Evolutionary conservation across 2,888 invertebrate species (phyloP), one percentile per base, ranked within the genome.

Genomic region (Psylliodes chrysocephalus): DNA sequence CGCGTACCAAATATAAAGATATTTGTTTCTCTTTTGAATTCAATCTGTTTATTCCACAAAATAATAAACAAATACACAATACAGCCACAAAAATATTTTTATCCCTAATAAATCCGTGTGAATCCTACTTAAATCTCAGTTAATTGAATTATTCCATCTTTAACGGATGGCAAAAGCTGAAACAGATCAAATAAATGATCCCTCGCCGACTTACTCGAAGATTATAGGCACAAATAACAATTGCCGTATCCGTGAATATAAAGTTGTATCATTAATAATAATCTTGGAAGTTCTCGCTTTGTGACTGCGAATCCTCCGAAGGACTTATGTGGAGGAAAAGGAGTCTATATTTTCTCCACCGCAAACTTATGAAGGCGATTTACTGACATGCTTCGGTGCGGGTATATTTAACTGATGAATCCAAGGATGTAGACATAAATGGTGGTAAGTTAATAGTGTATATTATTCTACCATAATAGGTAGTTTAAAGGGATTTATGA

Each of bases 261-360:
- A 53, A 53, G 38, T 53, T 53, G 53, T 14, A 53, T 53, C 22
- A 40, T 53, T 53, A 53, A 53, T 53, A 53, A 40, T 53, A 53
- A 53, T 40, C 40, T 53, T 14, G 40, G 22, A 25, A 22, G 25
- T 22, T 25, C 19, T 35, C 35, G 35, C 28, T 52, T 35, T 52
- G 12, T 35, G 28, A 12, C 17, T 49, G n/a, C 8, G 10, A 51
- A 51, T 6, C 14, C 14, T 42, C 42, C 8, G 2, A 42, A 42
- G 42, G 7, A 10, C 33, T 51, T 51, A 30, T 17, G n/a, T 42
- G 7, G 10, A 42, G 42, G 42, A 42, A 42, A 42, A 42, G 42
- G 42, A 42, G 42, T 42, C 42, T 10, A 42, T 42, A 42, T 42
- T 42, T 42, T 18, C 42, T 42, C 18, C 7, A 17, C 42, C 18